Percentiles rank a stretch among this genome's conserved stretches.
Conservation (phyloP, 2,888 invertebrate species). For the Cantharis rufa region DNA sequence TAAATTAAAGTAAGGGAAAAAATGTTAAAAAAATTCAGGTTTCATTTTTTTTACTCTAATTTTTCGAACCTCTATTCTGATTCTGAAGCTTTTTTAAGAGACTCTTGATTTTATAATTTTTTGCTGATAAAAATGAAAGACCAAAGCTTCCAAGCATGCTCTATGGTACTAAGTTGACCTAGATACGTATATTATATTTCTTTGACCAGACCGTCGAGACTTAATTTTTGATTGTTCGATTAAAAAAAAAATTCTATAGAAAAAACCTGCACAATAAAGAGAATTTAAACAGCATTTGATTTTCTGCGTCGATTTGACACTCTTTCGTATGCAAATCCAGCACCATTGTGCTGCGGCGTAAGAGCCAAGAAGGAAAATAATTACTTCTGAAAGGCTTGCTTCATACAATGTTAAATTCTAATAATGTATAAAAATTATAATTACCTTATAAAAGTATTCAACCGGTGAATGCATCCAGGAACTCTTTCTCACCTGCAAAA, state of each 20-base stretch:
- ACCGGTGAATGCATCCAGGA: conserved; percentile 1
- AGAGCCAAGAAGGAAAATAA: not conserved
- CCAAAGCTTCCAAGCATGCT: too few species aligned
- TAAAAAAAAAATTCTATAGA: not conserved
- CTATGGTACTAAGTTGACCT: too few species aligned
- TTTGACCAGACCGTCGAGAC: too few species aligned
- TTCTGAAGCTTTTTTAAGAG: too few species aligned
- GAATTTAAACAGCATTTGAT: not conserved
- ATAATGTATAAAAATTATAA: not conserved
- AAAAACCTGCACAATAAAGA: not conserved
- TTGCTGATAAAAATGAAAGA: too few species aligned
- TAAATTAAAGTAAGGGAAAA: too few species aligned
- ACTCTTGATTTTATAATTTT: too few species aligned
- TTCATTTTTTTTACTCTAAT: too few species aligned
- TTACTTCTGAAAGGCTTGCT: not conserved
- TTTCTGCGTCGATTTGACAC: not conserved
- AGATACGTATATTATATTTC: too few species aligned
- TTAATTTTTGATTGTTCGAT: not conserved
- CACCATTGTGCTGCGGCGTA: not conserved
- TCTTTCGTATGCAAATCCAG: not conserved
- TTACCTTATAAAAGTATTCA: not conserved
- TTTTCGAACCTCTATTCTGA: too few species aligned
- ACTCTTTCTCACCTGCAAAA: conserved; percentile 1
- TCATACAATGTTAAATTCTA: not conserved
- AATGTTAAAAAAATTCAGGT: too few species aligned